Evolutionary conservation across 1,140 invertebrate species (phyloP), one percentile per base, ranked within the genome.

Genomic region (Drosophila mayri): DNA sequence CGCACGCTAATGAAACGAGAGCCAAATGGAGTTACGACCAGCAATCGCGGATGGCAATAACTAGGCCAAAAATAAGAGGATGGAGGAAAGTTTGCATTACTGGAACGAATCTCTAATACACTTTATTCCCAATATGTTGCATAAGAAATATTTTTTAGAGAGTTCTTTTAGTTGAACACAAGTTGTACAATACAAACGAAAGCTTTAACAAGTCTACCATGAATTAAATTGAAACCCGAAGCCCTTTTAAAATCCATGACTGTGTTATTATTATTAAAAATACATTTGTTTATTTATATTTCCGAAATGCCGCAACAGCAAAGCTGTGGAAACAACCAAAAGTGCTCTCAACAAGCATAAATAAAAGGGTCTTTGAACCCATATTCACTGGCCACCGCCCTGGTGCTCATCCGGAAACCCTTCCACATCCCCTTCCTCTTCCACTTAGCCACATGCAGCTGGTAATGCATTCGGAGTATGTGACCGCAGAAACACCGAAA

Each of bases 401-500:
- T 38, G 35, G 52, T 25, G 14, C 52, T 11, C 52, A 55, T 25
- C 35, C 20, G 35, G 52, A 55, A 55, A 3, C 52, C 52, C 52
- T 49, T 59, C 28, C 30, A 20, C 50, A 30, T 40, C 25, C 30
- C 10, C n/a, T 11, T 40, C 38, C 41, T 14, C 28, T 30, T 18
- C 37, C 22, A 35, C 52, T 32, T 50, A 41, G 67, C 50, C 41
- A 25, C 37, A 61, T 61, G 64, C 65, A 71, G 59, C 66, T 61
- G 57, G 22, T 76, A 50, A 72, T 67, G 55, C 64, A 81, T 66
- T 78, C 68, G 54, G 60, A 85, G 79, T 81, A 59, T 72, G 72
- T 64, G 30, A 41, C 76, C 57, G 52, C 50, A 59, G 41, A 60
- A 71, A 44, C 55, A 58, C 58, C 35, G 58, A 78, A 73, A 65